phyloP scores from a whole-genome alignment of 2,113 vertebrate genomes.

The Manacus vitellinus region DNA sequence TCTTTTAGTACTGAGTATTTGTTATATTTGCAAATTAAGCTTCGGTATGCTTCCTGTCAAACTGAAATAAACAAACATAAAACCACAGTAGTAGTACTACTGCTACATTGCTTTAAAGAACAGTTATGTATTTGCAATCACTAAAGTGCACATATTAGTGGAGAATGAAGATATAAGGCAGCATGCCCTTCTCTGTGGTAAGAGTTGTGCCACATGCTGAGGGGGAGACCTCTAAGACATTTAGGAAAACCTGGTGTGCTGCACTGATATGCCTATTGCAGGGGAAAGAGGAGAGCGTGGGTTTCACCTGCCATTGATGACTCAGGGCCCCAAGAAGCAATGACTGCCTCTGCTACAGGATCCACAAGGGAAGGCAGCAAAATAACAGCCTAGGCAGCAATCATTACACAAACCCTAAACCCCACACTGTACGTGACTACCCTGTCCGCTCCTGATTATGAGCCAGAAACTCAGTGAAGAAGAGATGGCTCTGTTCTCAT shows the following conservation, averaged over 20 bases:
- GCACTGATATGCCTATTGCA: background rate
- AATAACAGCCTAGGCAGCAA: background rate
- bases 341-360: background rate
- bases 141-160: rapidly evolving
- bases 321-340: background rate
- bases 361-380: background rate
- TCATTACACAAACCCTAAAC: background rate
- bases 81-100: background rate
- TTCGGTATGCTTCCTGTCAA: background rate
- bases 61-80: background rate
- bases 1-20: background rate
- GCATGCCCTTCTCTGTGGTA: background rate
- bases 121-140: background rate
- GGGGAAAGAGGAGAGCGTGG: rapidly evolving
- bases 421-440: background rate
- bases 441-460: background rate
- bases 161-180: background rate
- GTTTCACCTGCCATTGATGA: background rate
- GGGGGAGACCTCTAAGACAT: background rate
- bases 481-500: background rate
- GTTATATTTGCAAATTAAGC: constrained; percentile 6
- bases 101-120: background rate
- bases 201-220: background rate
- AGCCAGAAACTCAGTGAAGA: background rate
- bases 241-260: background rate